These are phyloP conservation scores for Punctoribates punctum DNA, from an alignment of 2,888 invertebrate genomes.

Conservation along the genomic window DNA sequence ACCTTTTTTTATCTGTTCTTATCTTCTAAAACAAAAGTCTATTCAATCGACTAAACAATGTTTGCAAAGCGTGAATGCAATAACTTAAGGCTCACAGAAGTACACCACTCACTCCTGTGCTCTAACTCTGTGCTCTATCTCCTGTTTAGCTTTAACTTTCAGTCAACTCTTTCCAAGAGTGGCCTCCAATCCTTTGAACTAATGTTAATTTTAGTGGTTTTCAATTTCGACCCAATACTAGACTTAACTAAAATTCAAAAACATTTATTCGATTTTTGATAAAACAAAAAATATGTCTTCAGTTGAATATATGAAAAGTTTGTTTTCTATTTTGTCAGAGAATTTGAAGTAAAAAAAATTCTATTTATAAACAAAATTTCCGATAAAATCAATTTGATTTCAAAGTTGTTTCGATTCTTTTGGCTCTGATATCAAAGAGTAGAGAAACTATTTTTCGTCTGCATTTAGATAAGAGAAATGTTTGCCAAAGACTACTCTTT, in stretches of 20 bases:
- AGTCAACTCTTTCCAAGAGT: too few relatives aligned
- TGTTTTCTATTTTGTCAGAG: neutral
- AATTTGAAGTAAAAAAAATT: neutral
- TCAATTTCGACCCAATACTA: too few relatives aligned
- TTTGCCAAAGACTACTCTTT: neutral
- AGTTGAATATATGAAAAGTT: neutral
- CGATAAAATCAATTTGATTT: constrained; percentile 30
- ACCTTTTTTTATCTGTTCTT: neutral
- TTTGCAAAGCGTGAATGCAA: constrained; percentile 36
- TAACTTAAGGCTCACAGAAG: constrained; percentile 19
- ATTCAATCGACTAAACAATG: constrained; percentile 37
- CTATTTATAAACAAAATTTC: neutral
- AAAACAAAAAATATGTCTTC: too few relatives aligned
- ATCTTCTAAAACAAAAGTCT: constrained; percentile 19
- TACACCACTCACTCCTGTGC: neutral
- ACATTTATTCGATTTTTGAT: neutral
- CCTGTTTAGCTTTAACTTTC: too few relatives aligned
- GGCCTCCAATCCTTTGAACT: too few relatives aligned
- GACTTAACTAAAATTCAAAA: too few relatives aligned
- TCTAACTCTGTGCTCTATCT: neutral
- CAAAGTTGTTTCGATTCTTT: neutral
- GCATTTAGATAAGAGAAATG: neutral
- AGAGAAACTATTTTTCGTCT: neutral
- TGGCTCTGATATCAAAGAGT: neutral
- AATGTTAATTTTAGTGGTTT: too few relatives aligned